phyloP scores from a whole-genome alignment of 1,140 invertebrate genomes.

The Drosophila oshimai region DNA sequence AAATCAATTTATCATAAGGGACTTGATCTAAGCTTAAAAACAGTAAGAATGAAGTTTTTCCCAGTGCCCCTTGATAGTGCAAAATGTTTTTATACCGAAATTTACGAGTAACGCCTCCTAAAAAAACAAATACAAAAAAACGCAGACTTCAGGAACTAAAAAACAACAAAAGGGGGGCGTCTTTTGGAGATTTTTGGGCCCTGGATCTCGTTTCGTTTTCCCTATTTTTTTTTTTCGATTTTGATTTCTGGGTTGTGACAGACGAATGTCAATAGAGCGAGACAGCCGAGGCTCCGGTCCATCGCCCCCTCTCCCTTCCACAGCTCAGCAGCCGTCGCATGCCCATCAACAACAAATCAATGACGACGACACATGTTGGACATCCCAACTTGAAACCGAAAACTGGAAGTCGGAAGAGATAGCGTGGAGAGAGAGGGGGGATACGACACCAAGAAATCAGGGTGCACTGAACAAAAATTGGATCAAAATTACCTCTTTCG shows the following conservation, averaged over 20 bases:
- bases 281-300: background rate
- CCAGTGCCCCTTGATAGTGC: conserved; percentile 14
- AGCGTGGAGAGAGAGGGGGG: background rate
- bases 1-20: too few relatives aligned
- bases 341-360: conserved; percentile 80
- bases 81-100: conserved; percentile 55
- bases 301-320: background rate
- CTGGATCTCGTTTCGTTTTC: conserved; percentile 4
- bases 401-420: conserved; percentile 12
- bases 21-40: too few relatives aligned
- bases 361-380: conserved; percentile 81
- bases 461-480: conserved; percentile 13
- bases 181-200: conserved; percentile 1
- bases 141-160: background rate
- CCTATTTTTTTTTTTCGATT: background rate
- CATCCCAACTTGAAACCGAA: conserved; percentile 54
- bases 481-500: too few relatives aligned
- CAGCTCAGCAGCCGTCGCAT: conserved; percentile 49
- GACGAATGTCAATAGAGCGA: conserved; percentile 75
- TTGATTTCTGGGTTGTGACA: conserved; percentile 64
- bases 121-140: conserved; percentile 33
- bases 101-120: conserved; percentile 65
- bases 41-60: background rate
- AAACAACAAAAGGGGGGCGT: background rate
- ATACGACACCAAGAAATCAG: conserved; percentile 10